phyloP scores from a whole-genome alignment of 2,888 invertebrate genomes.

The Drosophila sordidapex region DNA sequence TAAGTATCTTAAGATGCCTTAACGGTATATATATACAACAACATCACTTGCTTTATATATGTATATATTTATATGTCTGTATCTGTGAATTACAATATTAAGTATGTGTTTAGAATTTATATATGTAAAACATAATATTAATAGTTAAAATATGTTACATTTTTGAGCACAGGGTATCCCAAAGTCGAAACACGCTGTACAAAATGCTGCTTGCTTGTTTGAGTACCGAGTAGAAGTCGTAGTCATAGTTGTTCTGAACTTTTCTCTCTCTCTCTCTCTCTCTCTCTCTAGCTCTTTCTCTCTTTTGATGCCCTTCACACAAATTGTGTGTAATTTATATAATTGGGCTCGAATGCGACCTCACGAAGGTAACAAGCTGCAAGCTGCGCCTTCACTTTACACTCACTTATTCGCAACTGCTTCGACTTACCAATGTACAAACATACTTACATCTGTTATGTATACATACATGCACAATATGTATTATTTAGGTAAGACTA shows the following conservation, averaged over 20 bases:
- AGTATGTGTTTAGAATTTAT: not conserved
- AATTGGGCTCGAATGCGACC: conserved; percentile 30
- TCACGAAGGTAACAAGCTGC: conserved; percentile 28
- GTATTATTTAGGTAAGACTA: not conserved
- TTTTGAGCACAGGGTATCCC: not conserved
- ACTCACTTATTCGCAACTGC: conserved; percentile 9
- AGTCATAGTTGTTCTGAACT: not conserved
- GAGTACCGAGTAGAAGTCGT: not conserved
- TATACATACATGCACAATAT: not conserved
- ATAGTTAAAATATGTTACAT: not conserved
- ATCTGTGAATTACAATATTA: not conserved
- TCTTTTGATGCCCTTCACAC: conserved; percentile 37
- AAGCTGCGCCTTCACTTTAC: conserved; percentile 5
- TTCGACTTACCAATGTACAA: not conserved
- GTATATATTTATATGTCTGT: not conserved
- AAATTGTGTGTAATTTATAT: conserved; percentile 42
- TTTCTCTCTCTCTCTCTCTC: not conserved
- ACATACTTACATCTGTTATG: not conserved
- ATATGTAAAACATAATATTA: not conserved
- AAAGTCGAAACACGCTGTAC: not conserved
- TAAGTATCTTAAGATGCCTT: not conserved
- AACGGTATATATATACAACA: not conserved
- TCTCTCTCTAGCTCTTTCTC: not conserved
- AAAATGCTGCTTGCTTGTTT: not conserved
- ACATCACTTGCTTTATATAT: not conserved